phyloP scores from a whole-genome alignment of 2,113 vertebrate species.

The Circaetus gallicus region DNA sequence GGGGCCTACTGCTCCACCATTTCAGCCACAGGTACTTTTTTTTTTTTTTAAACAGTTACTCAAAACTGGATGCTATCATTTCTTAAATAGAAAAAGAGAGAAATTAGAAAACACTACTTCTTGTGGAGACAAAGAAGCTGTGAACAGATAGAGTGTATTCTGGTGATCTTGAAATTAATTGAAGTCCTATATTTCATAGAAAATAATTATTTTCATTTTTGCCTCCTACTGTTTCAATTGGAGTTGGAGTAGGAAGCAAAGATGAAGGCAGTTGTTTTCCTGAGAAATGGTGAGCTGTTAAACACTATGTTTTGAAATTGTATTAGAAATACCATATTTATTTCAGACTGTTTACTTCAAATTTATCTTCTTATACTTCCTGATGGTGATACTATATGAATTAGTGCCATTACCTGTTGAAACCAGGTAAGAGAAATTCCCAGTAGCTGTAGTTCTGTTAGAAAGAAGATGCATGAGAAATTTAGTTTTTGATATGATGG shows the following conservation, averaged over 20 bases:
- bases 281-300: neutral
- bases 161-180: neutral
- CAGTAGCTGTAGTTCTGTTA: neutral
- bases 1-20: slow-evolving; percentile 79
- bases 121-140: neutral
- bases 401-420: neutral
- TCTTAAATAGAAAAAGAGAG: neutral
- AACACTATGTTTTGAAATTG: neutral
- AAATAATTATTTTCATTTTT: neutral
- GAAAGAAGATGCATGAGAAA: neutral
- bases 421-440: neutral
- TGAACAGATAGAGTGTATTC: neutral
- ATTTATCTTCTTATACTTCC: neutral
- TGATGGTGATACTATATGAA: neutral
- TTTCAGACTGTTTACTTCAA: neutral
- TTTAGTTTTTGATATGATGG: neutral
- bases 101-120: neutral
- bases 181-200: neutral
- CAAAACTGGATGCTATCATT: neutral
- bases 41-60: neutral
- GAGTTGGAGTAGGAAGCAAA: neutral
- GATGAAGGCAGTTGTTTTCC: neutral
- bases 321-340: neutral
- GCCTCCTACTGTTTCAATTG: neutral
- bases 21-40: slow-evolving; percentile 87